Evolutionary conservation across 2,113 vertebrate genomes (phyloP), one percentile per base, ranked within the genome.

Genomic region (Narcine bancroftii): DNA sequence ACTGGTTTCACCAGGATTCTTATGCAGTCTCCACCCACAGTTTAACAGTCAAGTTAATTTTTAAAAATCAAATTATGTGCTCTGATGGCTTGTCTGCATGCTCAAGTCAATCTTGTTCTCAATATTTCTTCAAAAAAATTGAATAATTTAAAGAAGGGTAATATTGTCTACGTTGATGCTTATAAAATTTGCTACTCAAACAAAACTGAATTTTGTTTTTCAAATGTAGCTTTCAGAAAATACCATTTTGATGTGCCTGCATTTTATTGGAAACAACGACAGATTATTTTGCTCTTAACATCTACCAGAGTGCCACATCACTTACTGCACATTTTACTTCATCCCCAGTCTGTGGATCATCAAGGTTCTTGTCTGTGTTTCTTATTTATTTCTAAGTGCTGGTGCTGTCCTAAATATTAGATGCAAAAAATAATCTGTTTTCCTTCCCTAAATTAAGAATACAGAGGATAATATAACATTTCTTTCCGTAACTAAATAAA

Each of bases 21-120:
- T 65, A 69, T 66, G 69, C 36, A 42, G 92, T 73, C 92, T 94
- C 94, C 93, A 45, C 94, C 92, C 95, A 94, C 93, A 93, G 93
- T 95, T 94, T 95, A 96, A 94, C 94, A 95, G 93, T 93, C 96
- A 96, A 96, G 96, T 95, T 95, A 95, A 92, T 94, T 93, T 93
- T 47, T 47, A 39, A 93, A 95, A 94, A 95, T 94, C 94, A 95
- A 87, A 56, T 87, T 87, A 56, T 83, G 79, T 36, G 81, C 56
- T 87, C 81, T 63, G 81, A 87, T 36, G 81, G 50, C 60, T 87
- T 56, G 56, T 87, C 6, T 56, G 33, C 2, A 60, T 87, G 50
- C 21, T 87, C 81, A 60, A 87, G 33, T 87, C 53, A 36, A 39
- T 87, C 29, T n/a, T 60, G 66, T 63, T 56, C 56, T 60, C 33